Percentiles rank a stretch among this genome's conserved stretches.
phyloP scores from a whole-genome alignment of 2,113 vertebrate species.

The Phyllostomus discolor region DNA sequence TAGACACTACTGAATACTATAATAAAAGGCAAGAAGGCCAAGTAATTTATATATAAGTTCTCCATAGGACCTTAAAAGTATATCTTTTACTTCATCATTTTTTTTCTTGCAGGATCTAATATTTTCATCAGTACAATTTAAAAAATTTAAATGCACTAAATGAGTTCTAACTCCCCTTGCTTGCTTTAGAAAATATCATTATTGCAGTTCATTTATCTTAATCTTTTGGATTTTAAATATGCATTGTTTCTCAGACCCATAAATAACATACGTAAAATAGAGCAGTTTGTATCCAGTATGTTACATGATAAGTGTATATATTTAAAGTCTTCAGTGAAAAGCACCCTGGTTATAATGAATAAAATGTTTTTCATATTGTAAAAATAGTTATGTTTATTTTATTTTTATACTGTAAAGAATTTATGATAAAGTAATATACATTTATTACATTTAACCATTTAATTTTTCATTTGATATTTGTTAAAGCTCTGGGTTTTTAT shows the following conservation, averaged over 20 bases:
- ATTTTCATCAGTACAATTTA: not conserved
- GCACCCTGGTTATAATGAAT: not conserved
- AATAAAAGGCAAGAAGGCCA: not conserved
- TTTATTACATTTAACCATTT: not conserved
- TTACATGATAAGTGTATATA: not conserved
- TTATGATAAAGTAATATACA: not conserved
- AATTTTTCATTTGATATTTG: not conserved
- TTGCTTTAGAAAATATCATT: not conserved
- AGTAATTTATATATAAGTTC: not conserved
- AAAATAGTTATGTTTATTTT: not conserved
- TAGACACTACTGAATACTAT: not conserved
- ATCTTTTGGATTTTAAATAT: not conserved
- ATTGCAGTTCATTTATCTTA: not conserved
- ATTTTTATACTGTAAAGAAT: not conserved
- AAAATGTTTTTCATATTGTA: not conserved
- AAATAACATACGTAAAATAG: constrained; percentile 10
- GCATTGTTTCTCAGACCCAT: not conserved
- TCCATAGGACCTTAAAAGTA: not conserved
- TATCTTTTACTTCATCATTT: not conserved
- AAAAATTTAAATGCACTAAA: not conserved
- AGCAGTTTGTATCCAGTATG: not conserved
- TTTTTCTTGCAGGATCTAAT: not conserved
- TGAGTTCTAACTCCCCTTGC: not conserved
- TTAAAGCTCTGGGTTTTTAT: not conserved
- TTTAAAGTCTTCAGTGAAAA: not conserved